Percentiles rank a stretch among this genome's conserved stretches.
Evolutionary conservation across 2,113 vertebrate genomes (phyloP).

Genomic region (Tinamus guttatus): DNA sequence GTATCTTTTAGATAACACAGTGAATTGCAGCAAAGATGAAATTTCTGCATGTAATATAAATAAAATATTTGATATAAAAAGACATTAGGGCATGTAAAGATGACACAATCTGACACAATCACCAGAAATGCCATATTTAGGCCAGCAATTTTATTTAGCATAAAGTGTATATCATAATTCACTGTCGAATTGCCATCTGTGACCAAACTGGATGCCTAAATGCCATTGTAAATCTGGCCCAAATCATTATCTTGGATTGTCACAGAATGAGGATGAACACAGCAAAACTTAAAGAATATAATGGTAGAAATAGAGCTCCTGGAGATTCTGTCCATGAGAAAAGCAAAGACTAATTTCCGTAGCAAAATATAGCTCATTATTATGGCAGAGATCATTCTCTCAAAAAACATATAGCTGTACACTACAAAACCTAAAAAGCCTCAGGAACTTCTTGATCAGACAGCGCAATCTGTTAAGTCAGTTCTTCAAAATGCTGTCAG

Average conservation of each 20-base stretch:
- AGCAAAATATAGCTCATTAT: background rate
- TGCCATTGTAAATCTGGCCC: background rate
- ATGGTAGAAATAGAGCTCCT: background rate
- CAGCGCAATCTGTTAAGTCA: constrained; percentile 9
- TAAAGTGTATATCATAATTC: constrained; percentile 4
- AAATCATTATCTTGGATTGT: background rate
- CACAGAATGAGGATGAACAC: background rate
- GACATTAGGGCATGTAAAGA: constrained; percentile 7
- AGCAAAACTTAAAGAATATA: background rate
- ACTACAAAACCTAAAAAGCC: constrained; percentile 6
- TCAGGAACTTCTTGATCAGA: constrained; percentile 9
- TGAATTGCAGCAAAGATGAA: background rate
- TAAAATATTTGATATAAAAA: constrained; percentile 22
- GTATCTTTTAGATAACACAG: background rate
- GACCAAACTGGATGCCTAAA: background rate
- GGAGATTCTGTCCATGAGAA: background rate
- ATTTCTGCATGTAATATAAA: background rate
- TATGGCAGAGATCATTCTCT: background rate
- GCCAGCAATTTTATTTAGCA: constrained; percentile 20
- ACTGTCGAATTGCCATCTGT: background rate
- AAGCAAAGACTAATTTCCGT: background rate
- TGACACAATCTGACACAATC: background rate
- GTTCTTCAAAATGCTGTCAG: background rate
- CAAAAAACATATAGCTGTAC: background rate
- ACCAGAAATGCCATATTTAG: background rate